Percentiles rank a stretch among this genome's conserved stretches.
Conservation (phyloP, 2,113 vertebrate genomes). For the Calyptommatus sinebrachiatus region DNA sequence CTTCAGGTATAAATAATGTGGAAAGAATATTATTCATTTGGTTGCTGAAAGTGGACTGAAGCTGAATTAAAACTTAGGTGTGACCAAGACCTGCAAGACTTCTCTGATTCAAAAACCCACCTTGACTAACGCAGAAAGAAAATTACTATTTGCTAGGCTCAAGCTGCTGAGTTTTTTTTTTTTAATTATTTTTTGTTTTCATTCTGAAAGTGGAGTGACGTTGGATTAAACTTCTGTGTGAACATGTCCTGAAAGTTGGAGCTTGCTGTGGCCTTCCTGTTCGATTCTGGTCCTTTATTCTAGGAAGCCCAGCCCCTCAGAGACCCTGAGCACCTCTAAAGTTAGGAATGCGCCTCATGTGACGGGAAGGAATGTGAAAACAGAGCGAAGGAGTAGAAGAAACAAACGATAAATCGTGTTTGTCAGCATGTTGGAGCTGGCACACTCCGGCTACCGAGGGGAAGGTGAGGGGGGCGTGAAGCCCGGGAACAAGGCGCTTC, state of each 20-base stretch:
- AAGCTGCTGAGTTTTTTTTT: no score
- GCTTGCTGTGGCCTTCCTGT: background rate
- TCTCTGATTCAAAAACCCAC: no score
- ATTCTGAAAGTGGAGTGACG: no score
- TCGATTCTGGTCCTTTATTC: background rate
- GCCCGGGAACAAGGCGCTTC: conserved; percentile 4
- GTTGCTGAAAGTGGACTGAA: no score
- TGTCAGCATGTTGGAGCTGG: conserved; percentile 8
- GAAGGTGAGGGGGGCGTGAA: background rate
- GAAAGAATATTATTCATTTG: no score
- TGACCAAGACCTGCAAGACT: no score
- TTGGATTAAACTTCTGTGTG: no score
- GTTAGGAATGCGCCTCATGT: conserved; percentile 2
- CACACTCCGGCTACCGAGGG: background rate
- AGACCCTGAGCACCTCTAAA: conserved; percentile 2
- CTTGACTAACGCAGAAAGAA: no score
- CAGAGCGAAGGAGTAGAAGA: conserved; percentile 1
- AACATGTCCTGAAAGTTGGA: background rate
- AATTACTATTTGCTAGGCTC: no score
- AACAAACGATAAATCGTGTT: conserved; percentile 20
- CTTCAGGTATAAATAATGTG: no score
- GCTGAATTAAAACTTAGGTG: no score
- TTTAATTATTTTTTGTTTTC: no score
- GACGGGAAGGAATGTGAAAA: conserved; percentile 10
- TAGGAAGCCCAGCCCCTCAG: background rate